phyloP scores from a whole-genome alignment of 2,888 invertebrate genomes.

The Drosophila subquinaria region DNA sequence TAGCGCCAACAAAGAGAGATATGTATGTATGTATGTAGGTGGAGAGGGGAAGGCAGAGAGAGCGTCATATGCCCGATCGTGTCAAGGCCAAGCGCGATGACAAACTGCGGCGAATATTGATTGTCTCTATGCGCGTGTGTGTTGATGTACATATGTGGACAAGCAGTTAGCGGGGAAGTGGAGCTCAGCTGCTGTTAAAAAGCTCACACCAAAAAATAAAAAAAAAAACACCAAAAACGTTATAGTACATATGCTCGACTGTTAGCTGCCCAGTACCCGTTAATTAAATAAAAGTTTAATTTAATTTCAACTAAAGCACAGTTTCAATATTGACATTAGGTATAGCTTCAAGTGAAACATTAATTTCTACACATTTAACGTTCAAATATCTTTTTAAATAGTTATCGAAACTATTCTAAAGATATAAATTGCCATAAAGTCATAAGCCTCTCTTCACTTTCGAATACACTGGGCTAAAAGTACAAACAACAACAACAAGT shows the following conservation, averaged over 20 bases:
- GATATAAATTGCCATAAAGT: not conserved
- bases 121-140: not conserved
- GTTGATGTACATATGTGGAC: not conserved
- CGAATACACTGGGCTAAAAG: not conserved
- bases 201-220: conserved; percentile 5
- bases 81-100: conserved; percentile 53
- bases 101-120: conserved; percentile 33
- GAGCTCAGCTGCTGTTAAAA: conserved; percentile 16
- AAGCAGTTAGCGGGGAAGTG: not conserved
- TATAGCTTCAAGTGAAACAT: no score
- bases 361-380: no score
- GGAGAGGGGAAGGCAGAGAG: not conserved
- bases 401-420: no score
- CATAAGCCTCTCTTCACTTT: not conserved
- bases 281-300: no score
- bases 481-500: not conserved
- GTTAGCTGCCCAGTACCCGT: not conserved
- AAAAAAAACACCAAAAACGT: not conserved
- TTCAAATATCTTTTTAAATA: no score
- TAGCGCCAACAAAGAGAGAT: conserved; percentile 23
- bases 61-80: conserved; percentile 35
- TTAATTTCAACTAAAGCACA: no score
- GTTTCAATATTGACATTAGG: no score
- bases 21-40: no score
- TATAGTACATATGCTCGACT: not conserved